These are phyloP conservation scores for Meleagris gallopavo DNA, from an alignment of 2,113 vertebrate genomes.

Conservation along the genomic window DNA sequence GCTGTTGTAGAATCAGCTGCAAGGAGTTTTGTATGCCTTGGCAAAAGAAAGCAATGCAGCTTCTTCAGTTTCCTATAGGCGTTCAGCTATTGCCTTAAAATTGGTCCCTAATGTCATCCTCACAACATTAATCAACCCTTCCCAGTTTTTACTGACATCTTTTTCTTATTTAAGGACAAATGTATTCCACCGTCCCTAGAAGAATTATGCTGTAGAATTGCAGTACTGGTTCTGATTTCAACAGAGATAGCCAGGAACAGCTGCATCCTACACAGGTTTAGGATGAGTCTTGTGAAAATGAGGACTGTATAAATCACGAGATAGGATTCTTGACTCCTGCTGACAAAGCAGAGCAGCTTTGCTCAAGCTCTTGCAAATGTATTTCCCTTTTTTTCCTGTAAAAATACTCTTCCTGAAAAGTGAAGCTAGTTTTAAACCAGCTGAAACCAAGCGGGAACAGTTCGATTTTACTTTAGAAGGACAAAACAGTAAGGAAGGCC, in stretches of 20 bases:
- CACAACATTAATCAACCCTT: neutral
- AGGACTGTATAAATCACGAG: neutral
- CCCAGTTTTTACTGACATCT: neutral
- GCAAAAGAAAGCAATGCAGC: neutral
- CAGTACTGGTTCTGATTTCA: neutral
- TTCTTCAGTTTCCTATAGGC: neutral
- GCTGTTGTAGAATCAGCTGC: neutral
- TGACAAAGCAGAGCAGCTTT: neutral
- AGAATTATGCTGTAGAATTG: neutral
- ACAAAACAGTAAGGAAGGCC: neutral
- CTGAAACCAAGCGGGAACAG: fast-evolving
- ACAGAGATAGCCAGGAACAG: neutral
- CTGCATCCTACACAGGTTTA: neutral
- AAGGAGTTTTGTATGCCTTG: neutral
- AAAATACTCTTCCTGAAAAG: neutral
- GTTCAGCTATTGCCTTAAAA: neutral
- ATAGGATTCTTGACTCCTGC: neutral
- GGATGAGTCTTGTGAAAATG: neutral
- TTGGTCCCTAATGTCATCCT: neutral
- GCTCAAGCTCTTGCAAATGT: neutral
- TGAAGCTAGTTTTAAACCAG: neutral
- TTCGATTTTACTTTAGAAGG: neutral
- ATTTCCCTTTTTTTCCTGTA: neutral
- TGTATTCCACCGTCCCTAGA: neutral
- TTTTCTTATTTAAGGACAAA: neutral